A percentile compares a stretch with the other conserved stretches of the same genome.
phyloP scores from a whole-genome alignment of 1,140 invertebrate species.

The Procambarus clarkii region DNA sequence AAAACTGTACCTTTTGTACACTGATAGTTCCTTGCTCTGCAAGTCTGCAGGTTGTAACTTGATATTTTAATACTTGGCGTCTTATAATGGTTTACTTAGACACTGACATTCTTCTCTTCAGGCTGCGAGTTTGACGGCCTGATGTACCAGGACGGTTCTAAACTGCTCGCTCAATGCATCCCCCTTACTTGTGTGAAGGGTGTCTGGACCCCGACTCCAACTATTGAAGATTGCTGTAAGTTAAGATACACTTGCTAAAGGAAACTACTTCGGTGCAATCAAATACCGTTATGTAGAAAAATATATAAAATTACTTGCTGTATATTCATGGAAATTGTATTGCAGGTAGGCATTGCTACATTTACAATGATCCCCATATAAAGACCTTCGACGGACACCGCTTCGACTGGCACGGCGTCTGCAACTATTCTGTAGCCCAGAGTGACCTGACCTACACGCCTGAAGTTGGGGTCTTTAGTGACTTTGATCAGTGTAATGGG shows the following conservation, averaged over 20 bases:
- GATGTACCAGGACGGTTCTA: not conserved
- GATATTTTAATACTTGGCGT: too few relatives aligned
- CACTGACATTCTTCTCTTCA: not conserved
- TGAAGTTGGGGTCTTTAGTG: conserved; percentile 14
- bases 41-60: too few relatives aligned
- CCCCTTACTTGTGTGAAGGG: not conserved
- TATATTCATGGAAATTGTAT: not conserved
- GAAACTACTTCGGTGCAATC: too few relatives aligned
- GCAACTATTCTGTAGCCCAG: conserved; percentile 33
- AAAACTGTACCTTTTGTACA: too few relatives aligned
- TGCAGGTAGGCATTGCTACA: conserved; percentile 13
- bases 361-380: conserved; percentile 32
- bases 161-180: not conserved
- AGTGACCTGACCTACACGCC: not conserved
- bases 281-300: too few relatives aligned
- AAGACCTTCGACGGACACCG: not conserved
- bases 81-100: too few relatives aligned
- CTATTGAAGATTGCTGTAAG: not conserved
- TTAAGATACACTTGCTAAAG: not conserved
- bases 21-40: too few relatives aligned
- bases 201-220: not conserved
- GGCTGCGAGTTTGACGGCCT: not conserved
- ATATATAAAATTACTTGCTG: not conserved
- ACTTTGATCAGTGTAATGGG: not conserved
- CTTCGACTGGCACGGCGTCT: conserved; percentile 24